Evolutionary conservation across 2,797 vertebrate genomes (phyloP).

Genomic region (Sebastes cheni): DNA sequence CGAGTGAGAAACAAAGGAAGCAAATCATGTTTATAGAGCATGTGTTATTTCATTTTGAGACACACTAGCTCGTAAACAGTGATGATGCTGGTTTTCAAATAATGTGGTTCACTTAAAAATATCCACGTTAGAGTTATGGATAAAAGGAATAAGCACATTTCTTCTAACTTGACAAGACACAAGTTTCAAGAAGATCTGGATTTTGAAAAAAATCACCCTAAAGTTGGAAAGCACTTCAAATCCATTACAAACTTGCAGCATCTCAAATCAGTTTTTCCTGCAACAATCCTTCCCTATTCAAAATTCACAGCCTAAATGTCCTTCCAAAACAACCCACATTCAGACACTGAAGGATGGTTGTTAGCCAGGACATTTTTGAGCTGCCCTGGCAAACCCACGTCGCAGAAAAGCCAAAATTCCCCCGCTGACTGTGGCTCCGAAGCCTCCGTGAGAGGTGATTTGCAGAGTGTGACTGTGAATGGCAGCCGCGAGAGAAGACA

Average conservation of each 20-base stretch:
- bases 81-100: background rate
- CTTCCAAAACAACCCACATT: constrained; percentile 59
- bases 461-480: constrained; percentile 59
- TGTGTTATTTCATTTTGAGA: background rate
- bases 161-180: background rate
- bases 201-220: constrained; percentile 9
- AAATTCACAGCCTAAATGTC: constrained; percentile 57
- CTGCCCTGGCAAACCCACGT: constrained; percentile 46
- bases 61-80: background rate
- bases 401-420: constrained; percentile 53
- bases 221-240: constrained; percentile 14
- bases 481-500: constrained; percentile 49
- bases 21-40: background rate
- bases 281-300: constrained; percentile 48
- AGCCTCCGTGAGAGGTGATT: constrained; percentile 51
- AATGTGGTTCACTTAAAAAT: background rate
- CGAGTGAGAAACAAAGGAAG: background rate
- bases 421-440: constrained; percentile 41
- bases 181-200: constrained; percentile 17
- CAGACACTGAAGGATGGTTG: constrained; percentile 55
- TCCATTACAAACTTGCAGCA: constrained; percentile 12
- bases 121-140: background rate
- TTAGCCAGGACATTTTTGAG: constrained; percentile 65
- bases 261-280: constrained; percentile 23
- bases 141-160: background rate